Conservation (phyloP, 1,140 invertebrate genomes). For the Phthorimaea operculella region DNA sequence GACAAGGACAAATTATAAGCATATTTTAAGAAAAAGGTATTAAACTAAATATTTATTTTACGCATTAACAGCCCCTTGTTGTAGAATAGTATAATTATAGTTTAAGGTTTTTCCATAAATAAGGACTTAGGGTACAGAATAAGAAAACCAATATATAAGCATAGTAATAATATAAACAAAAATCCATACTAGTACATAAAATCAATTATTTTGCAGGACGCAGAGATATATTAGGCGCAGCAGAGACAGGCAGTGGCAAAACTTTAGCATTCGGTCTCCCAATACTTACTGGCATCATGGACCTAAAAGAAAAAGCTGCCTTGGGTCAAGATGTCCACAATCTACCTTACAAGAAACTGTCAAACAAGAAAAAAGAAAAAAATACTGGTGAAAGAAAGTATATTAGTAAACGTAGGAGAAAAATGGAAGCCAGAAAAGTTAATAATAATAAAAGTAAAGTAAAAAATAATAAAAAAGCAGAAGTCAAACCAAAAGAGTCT, state of each 20-base stretch:
- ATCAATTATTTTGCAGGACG: conserved; percentile 69
- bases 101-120: too few relatives aligned
- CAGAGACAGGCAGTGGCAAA: conserved; percentile 98
- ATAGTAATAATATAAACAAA: too few relatives aligned
- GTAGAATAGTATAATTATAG: too few relatives aligned
- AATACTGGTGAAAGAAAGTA: background rate
- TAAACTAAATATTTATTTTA: too few relatives aligned
- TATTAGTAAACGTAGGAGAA: background rate
- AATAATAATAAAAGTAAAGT: conserved; percentile 38
- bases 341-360: conserved; percentile 55
- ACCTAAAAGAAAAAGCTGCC: conserved; percentile 69
- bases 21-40: too few relatives aligned
- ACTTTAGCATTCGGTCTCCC: conserved; percentile 97
- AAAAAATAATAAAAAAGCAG: conserved; percentile 23
- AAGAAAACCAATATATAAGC: too few relatives aligned
- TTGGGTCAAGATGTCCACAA: conserved; percentile 52
- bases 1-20: too few relatives aligned
- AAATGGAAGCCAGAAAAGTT: conserved; percentile 17
- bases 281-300: conserved; percentile 85
- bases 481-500: conserved; percentile 36
- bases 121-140: too few relatives aligned
- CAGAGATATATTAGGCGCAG: conserved; percentile 93
- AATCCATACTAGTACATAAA: too few relatives aligned
- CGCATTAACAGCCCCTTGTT: too few relatives aligned
- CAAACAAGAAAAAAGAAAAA: conserved; percentile 33